phyloP scores from a whole-genome alignment of 2,797 vertebrate species.

The Eidolon dupreanum region DNA sequence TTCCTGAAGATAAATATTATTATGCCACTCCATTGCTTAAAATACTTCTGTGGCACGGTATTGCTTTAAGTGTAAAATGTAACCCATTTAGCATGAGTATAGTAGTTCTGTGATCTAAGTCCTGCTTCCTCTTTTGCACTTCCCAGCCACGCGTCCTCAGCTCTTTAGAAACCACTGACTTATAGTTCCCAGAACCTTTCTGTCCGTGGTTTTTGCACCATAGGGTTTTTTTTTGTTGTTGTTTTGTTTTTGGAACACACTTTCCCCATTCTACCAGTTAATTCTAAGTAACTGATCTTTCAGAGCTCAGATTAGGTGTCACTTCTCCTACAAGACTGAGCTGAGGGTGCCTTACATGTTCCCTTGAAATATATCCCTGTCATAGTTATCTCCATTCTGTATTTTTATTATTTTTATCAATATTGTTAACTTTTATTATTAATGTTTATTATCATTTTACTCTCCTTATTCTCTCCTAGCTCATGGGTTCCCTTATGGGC shows the following conservation, averaged over 20 bases:
- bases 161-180: background rate
- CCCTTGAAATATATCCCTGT: background rate
- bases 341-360: background rate
- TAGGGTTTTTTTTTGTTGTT: background rate
- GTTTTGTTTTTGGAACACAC: background rate
- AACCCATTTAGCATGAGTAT: background rate
- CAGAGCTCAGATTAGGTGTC: background rate
- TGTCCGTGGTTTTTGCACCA: background rate
- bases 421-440: background rate
- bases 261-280: background rate
- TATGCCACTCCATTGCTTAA: background rate
- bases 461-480: background rate
- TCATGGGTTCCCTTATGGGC: background rate
- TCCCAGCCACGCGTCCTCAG: background rate
- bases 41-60: background rate
- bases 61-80: background rate
- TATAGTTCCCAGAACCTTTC: background rate
- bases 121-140: background rate
- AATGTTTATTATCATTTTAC: background rate
- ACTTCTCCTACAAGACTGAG: background rate
- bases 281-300: background rate
- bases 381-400: background rate
- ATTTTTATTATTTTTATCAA: slow-evolving; percentile 2
- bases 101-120: background rate
- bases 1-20: background rate